phyloP scores from a whole-genome alignment of 2,113 vertebrate species.

The Pterophyllum scalare region DNA sequence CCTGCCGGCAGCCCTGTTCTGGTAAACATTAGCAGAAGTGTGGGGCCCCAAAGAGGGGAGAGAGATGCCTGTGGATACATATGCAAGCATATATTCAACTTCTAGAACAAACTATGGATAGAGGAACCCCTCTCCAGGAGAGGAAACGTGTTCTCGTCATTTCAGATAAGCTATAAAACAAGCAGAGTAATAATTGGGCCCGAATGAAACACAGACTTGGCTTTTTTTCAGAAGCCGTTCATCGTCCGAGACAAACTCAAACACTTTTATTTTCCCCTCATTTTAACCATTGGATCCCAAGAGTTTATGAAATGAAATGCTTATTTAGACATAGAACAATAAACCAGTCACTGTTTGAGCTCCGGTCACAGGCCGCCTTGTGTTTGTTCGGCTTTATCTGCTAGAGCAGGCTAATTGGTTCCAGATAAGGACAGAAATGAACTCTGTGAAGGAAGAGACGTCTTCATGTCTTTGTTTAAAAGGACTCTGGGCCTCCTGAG shows the following conservation, averaged over 20 bases:
- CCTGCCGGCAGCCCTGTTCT: constrained; percentile 69
- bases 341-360: constrained; percentile 49
- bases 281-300: constrained; percentile 2
- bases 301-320: constrained; percentile 47
- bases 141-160: neutral
- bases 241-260: constrained; percentile 45
- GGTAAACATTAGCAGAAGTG: constrained; percentile 78
- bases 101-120: neutral
- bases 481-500: constrained; percentile 11
- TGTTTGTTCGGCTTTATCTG: constrained; percentile 55
- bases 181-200: constrained; percentile 28
- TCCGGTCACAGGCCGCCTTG: constrained; percentile 19
- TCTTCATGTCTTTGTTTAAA: constrained; percentile 17
- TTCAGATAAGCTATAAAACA: constrained; percentile 28
- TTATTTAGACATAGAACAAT: constrained; percentile 59
- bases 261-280: constrained; percentile 35
- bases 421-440: constrained; percentile 50
- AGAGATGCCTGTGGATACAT: constrained; percentile 35
- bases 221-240: constrained; percentile 30
- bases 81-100: neutral
- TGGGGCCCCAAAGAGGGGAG: constrained; percentile 82
- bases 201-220: constrained; percentile 54
- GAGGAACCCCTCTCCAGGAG: neutral
- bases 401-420: constrained; percentile 58
- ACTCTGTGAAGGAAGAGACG: constrained; percentile 13